Base-by-base conservation (phyloP, 1,140 invertebrate genomes). In the Drosophila rhopaloa region DNA sequence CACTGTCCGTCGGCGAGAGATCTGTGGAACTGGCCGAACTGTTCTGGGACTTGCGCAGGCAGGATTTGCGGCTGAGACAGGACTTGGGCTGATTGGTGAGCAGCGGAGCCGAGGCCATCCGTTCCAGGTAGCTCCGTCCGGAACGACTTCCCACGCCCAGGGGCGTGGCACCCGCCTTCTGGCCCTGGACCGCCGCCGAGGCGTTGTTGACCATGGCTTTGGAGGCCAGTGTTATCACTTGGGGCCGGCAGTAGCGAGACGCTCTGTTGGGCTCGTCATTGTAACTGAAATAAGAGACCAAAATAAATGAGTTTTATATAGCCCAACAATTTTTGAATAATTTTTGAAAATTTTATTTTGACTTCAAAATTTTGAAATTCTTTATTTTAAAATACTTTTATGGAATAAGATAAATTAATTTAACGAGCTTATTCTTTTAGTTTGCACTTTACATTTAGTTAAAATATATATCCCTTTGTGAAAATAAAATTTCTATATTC, bases 121-220 rank as follows among this genome's bases (percentile, higher is more conserved):
- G 90, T 55, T 90, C 90, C 60, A 91, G 79, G 62, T 88, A 88
- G 32, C 90, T 86, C 13, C 84, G 73, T 9, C 84, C 84, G 13
- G 80, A 89, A 0, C 84, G 84, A 53, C 80, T 89, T 46, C 82
- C 90, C 11, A 85, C 84, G 27, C 79, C 84, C 13, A 84, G 61
- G 7, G 84, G 68, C 32, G 79, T 79, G 10, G 67, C 72, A 6
- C 79, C 89, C 5, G 79, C 67, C 44, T 75, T 91, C 47, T 84
- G 76, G 5, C 61, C 57, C 71, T 82, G 68, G 59, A 78, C 53
- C 35, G 76, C 86, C 29, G 75, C 73, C 40, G 83, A 70, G 32
- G 91, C 91, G 60, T 91, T 92, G 65, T 92, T 91, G 56, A 91
- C 90, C 86, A 92, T 92, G 61, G 88, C 91, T 82, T 91, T 92